phyloP scores from a whole-genome alignment of 2,797 vertebrate genomes.

The Chaetophractus vellerosus region DNA sequence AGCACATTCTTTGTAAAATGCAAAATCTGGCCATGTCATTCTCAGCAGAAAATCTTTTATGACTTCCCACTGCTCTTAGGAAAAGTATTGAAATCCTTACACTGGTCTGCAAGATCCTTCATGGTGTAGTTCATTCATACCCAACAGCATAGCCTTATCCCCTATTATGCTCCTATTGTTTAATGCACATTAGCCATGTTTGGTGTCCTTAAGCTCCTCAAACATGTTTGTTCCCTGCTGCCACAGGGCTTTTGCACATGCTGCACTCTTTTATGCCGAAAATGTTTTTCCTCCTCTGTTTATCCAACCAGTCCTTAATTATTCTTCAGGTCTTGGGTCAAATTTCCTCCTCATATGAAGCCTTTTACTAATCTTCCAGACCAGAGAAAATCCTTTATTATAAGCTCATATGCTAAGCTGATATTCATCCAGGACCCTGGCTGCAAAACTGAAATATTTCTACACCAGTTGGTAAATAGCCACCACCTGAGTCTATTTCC shows the following conservation, averaged over 20 bases:
- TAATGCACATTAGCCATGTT: not conserved
- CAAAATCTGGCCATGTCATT: not conserved
- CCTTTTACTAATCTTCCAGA: not conserved
- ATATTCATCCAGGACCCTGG: not conserved
- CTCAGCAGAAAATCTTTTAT: not conserved
- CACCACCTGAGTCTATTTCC: not conserved
- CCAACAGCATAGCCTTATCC: not conserved
- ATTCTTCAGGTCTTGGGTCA: not conserved
- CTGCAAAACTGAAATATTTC: conserved; percentile 49
- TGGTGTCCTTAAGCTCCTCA: not conserved
- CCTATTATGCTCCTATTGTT: not conserved
- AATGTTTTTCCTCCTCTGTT: not conserved
- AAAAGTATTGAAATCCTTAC: not conserved
- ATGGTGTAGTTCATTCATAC: not conserved
- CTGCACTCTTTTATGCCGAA: not conserved
- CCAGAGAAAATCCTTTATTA: conserved; percentile 20
- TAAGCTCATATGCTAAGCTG: not conserved
- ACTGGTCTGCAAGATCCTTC: not conserved
- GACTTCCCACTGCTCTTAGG: not conserved
- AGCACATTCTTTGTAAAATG: not conserved
- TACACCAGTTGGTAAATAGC: not conserved
- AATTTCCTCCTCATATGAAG: not conserved
- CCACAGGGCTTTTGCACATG: not conserved
- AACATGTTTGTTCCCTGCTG: not conserved
- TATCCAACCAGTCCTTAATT: not conserved